Evolutionary conservation across 2,113 vertebrate species (phyloP), one percentile per base, ranked within the genome.

Genomic region (Rhinoptilus africanus): DNA sequence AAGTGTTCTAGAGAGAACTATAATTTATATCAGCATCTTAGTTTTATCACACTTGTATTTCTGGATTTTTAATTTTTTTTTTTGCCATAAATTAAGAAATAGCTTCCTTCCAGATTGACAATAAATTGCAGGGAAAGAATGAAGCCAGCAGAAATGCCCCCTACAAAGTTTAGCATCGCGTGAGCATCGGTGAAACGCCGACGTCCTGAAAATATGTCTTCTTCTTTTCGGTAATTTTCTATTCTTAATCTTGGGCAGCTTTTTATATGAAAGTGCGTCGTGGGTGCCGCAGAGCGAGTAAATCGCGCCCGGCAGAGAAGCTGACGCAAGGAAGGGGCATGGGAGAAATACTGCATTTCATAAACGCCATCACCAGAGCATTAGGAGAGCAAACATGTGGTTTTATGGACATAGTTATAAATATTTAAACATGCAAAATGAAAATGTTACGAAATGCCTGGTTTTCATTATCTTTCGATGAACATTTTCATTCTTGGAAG

Each of bases 391-490:
- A 98, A 98, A 96, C 96, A 94, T 97, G 92, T 97, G 95, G 95
- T 96, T 96, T 98, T 98, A 97, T 97, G 95, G 97, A 97, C 96
- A 96, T 91, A 94, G 94, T 95, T 97, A 97, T 98, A 97, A 98
- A 98, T 98, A 98, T 98, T 98, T 98, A 98, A 98, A 97, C 95
- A 97, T 73, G 88, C 92, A 97, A 98, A 98, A 97, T 98, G 98
- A 98, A 98, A 98, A 97, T 96, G 97, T 98, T 98, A 93, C 98
- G 98, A 98, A 98, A 97, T 98, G 97, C 93, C 94, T 97, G 96
- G 85, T 97, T 97, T 98, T 98, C 92, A 98, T 98, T 98, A 97
- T 98, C 92, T 98, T 97, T 71, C 60, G 37, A 89, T 92, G 93
- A 97, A 95, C 93, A 77, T 92, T 97, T 93, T 97, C 97, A 96